Conservation (phyloP, 2,888 invertebrate species). For the Flabesymbios commensalis region DNA sequence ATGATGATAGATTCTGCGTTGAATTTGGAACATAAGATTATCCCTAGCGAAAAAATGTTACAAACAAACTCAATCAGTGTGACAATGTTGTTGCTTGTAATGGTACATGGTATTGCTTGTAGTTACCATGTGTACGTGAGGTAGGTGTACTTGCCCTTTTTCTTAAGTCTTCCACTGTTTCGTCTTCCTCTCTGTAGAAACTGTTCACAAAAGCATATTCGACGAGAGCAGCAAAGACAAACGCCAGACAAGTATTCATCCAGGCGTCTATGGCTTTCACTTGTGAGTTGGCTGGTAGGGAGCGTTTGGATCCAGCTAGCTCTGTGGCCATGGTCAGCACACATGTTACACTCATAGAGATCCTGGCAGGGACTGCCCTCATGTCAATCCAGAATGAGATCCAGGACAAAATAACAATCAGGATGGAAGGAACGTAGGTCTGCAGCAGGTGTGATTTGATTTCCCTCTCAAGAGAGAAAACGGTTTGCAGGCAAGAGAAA, state of each 20-base stretch:
- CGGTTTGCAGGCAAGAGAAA: conserved; percentile 32
- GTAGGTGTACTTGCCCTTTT: no score
- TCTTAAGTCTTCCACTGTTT: no score
- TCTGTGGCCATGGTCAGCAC: conserved; percentile 35
- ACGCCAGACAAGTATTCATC: conserved; percentile 35
- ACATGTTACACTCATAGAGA: conserved; percentile 37
- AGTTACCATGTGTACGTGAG: no score
- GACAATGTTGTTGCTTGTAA: no score
- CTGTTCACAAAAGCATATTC: conserved; percentile 33
- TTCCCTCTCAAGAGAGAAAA: conserved; percentile 34
- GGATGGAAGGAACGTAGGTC: conserved; percentile 36
- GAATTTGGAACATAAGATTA: no score
- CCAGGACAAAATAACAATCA: conserved; percentile 40
- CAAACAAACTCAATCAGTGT: no score
- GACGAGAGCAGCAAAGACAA: conserved; percentile 37
- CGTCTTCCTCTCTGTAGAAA: no score
- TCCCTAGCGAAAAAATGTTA: no score
- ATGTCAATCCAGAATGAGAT: conserved; percentile 42
- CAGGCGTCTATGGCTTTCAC: conserved; percentile 33
- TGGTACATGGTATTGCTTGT: no score
- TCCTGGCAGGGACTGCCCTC: conserved; percentile 39
- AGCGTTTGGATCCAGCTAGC: conserved; percentile 2
- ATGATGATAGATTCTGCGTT: no score
- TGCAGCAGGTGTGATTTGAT: conserved; percentile 36
- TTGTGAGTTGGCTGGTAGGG: conserved; percentile 10